Evolutionary conservation across 2,113 vertebrate species (phyloP).

Genomic region (Onychostoma macrolepis): DNA sequence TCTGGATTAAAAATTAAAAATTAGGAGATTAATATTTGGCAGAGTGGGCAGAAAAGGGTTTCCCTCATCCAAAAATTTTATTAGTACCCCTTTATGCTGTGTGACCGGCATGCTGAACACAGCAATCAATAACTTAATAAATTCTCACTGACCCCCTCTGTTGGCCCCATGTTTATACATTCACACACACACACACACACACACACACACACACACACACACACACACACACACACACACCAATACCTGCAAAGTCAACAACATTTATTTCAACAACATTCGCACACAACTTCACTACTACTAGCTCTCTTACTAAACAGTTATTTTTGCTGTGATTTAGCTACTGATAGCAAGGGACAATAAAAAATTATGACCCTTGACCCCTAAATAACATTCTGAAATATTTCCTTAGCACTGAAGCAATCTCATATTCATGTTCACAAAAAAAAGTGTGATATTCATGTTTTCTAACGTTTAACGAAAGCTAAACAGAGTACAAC

Average conservation of each 20-base stretch:
- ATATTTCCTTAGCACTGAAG: background rate
- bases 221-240: background rate
- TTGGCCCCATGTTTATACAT: constrained; percentile 36
- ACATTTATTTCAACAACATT: background rate
- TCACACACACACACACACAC: constrained; percentile 10
- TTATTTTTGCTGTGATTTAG: constrained; percentile 65
- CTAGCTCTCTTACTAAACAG: constrained; percentile 29
- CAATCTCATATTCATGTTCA: background rate
- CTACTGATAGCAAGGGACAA: constrained; percentile 64
- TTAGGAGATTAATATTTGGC: constrained; percentile 83
- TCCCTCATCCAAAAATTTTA: constrained; percentile 64
- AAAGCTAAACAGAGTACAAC: no score
- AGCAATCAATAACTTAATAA: constrained; percentile 81
- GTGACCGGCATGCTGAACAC: constrained; percentile 65
- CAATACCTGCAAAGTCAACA: background rate
- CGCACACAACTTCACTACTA: background rate
- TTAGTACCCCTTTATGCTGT: constrained; percentile 60
- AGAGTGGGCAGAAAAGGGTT: constrained; percentile 65
- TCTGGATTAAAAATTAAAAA: constrained; percentile 85
- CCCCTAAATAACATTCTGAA: background rate
- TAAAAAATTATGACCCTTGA: background rate
- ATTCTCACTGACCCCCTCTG: constrained; percentile 68
- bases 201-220: background rate
- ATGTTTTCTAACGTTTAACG: background rate
- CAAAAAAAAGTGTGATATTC: background rate